Evolutionary conservation across 2,888 invertebrate genomes (phyloP), one percentile per base, ranked within the genome.

Genomic region (Acronicta psi): DNA sequence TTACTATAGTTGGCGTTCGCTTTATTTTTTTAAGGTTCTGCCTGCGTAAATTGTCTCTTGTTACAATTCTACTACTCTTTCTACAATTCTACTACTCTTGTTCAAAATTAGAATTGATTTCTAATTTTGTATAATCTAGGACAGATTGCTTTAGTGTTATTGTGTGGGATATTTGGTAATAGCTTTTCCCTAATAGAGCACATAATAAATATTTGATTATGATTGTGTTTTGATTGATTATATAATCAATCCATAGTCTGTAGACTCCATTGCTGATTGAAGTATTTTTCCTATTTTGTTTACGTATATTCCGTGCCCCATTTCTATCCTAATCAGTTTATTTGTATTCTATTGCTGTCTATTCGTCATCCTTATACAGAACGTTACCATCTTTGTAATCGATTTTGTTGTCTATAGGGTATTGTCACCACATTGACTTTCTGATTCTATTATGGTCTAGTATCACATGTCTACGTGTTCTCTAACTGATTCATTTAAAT

Each of bases 341-440:
- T 62, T 62, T 45, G 8, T 53, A 65, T 69, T 50, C 63, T 69
- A 16, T 29, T 14, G 43, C 17, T 40, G 65, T 55, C 42, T 17
- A 38, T 13, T 55, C 41, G 17, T 41, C 16, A 17, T 51, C 29
- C 38, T 16, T 54, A 54, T 62, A 50, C 18, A 20, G 29, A 31
- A 50, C 36, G 23, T 17, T 47, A 25, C 52, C 69, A 64, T 60
- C 31, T 64, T 11, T 31, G 45, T 55, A 51, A 63, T 43, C 16
- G 3, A 69, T 69, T 47, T 14, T 20, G n/a, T 20, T 60, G 34
- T 23, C 17, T 37, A 37, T 44, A 44, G 16, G 52, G 54, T 47
- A 49, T 16, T 49, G 43, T 20, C 23, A 52, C 11, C 25, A 34
- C 16, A 14, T 0, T n/a, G 23, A 49, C 37, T 38, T 49, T 45